phyloP scores from a whole-genome alignment of 2,888 invertebrate species.

The Hymenopus coronatus region DNA sequence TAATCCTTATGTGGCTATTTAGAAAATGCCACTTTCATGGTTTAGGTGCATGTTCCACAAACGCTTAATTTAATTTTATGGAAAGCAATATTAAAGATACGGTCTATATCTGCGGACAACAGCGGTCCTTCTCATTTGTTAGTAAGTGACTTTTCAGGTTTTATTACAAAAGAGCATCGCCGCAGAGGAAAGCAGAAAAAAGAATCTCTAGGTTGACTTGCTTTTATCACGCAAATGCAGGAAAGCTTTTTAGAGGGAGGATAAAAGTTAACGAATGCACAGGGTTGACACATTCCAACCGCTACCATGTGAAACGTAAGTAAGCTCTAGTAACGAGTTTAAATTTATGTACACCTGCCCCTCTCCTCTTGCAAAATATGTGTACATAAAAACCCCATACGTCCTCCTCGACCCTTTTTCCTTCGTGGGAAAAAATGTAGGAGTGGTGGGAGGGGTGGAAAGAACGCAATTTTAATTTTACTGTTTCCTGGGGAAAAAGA shows the following conservation, averaged over 20 bases:
- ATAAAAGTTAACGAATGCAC: background rate
- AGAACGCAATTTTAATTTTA: slow-evolving; percentile 20
- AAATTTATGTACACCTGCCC: background rate
- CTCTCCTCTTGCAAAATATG: background rate
- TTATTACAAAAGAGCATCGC: background rate
- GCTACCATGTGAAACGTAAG: background rate
- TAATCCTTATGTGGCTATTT: too few relatives aligned
- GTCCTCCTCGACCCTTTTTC: background rate
- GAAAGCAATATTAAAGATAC: background rate
- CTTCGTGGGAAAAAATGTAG: background rate
- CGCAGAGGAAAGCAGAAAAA: background rate
- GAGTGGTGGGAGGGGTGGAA: background rate
- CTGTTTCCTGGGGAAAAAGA: slow-evolving; percentile 20
- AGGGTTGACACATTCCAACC: background rate
- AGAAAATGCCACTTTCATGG: too few relatives aligned
- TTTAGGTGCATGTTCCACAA: background rate
- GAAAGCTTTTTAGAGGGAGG: background rate
- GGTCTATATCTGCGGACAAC: background rate
- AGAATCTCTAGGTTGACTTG: background rate
- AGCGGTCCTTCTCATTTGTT: background rate
- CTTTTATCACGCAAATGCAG: background rate
- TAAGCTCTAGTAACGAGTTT: background rate
- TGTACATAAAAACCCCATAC: background rate
- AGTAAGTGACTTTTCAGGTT: background rate
- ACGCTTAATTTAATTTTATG: background rate